These are phyloP conservation scores for Limosa lapponica DNA, from an alignment of 2,797 vertebrate genomes.

Conservation along the genomic window DNA sequence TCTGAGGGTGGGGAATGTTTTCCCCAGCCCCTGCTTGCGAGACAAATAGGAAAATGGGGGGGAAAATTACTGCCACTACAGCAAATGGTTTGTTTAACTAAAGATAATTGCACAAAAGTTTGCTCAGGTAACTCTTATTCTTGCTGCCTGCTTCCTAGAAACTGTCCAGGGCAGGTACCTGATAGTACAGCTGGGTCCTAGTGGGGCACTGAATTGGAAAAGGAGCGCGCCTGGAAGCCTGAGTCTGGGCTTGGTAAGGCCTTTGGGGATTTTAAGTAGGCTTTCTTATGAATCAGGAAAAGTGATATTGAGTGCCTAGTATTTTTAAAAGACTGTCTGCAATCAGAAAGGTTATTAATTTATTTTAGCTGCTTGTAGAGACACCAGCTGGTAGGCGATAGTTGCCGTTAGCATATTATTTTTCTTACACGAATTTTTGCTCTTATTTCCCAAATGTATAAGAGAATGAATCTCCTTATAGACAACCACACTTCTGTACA, in stretches of 20 bases:
- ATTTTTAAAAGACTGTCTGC: not conserved
- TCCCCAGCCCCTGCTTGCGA: not conserved
- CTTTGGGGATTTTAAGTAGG: not conserved
- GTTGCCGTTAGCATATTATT: not conserved
- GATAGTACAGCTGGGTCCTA: not conserved
- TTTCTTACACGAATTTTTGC: not conserved
- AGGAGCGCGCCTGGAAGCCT: not conserved
- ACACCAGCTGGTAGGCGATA: not conserved
- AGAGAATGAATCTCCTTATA: not conserved
- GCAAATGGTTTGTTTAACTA: not conserved
- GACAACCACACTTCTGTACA: not conserved
- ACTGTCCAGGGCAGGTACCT: not conserved
- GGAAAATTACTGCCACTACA: not conserved
- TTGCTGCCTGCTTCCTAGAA: not conserved
- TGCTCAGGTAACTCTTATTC: not conserved
- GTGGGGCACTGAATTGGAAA: not conserved
- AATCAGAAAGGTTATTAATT: not conserved
- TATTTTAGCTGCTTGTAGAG: not conserved
- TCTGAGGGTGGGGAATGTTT: conserved; percentile 24
- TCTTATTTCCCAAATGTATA: not conserved
- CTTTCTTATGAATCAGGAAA: not conserved
- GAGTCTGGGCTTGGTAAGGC: not conserved
- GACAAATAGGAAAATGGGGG: not conserved
- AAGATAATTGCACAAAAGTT: not conserved
- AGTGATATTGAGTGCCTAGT: not conserved